Conservation (phyloP, 2,113 vertebrate species). For the Gopherus evgoodei region DNA sequence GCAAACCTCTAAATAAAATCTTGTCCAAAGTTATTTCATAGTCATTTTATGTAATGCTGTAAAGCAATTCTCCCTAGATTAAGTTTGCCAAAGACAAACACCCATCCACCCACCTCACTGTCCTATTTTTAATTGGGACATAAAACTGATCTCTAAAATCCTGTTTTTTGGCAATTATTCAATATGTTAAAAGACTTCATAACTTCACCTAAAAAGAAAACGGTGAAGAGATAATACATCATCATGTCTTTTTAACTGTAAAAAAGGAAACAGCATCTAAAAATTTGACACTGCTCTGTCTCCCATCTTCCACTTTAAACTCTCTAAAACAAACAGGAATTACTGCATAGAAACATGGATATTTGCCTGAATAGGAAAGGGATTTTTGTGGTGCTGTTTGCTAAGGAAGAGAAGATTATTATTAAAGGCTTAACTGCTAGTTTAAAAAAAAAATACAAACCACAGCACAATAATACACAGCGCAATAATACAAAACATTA, state of each 20-base stretch:
- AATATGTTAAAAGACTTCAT: not conserved
- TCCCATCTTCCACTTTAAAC: not conserved
- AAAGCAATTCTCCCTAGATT: slow-evolving; percentile 17
- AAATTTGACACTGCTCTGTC: not conserved
- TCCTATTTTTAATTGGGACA: not conserved
- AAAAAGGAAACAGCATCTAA: not conserved
- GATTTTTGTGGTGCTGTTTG: not conserved
- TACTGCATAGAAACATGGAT: not conserved
- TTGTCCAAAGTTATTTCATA: slow-evolving; percentile 39
- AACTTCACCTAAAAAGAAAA: slow-evolving; percentile 5
- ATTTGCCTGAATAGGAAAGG: not conserved
- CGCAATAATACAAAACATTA: not conserved
- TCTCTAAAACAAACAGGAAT: not conserved
- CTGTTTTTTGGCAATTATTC: not conserved
- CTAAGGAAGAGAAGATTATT: not conserved
- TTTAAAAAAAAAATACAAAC: not conserved
- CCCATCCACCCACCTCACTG: not conserved
- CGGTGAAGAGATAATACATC: not conserved
- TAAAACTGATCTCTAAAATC: not conserved
- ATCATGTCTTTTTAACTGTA: not conserved
- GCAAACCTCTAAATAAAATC: slow-evolving; percentile 18
- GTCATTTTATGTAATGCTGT: not conserved
- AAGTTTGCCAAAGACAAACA: slow-evolving; percentile 30
- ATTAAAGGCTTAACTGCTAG: not conserved
- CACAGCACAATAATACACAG: not conserved